phyloP scores from a whole-genome alignment of 2,113 vertebrate species.

The Kobus ellipsiprymnus region DNA sequence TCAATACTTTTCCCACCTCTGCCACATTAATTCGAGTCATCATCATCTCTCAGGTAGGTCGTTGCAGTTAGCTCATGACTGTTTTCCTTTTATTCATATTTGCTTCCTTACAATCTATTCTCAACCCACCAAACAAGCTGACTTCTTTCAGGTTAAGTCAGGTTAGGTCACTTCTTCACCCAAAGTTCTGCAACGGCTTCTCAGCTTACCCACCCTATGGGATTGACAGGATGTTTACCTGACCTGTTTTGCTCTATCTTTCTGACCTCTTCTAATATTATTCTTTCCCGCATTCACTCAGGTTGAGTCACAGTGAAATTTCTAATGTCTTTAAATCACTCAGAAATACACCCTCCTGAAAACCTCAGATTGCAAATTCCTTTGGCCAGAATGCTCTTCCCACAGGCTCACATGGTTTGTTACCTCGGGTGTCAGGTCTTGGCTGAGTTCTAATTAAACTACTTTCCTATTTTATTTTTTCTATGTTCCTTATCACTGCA shows the following conservation, averaged over 20 bases:
- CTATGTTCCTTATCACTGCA: background rate
- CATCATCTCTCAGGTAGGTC: background rate
- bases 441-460: background rate
- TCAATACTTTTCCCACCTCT: background rate
- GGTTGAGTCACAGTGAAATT: background rate
- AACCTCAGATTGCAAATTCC: background rate
- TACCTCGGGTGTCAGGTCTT: background rate
- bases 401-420: background rate
- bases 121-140: background rate
- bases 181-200: background rate
- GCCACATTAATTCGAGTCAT: background rate
- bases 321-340: background rate
- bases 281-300: background rate
- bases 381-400: background rate
- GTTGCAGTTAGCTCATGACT: background rate
- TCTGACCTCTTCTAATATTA: background rate
- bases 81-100: background rate
- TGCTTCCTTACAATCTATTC: background rate
- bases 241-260: background rate
- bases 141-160: background rate
- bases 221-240: background rate
- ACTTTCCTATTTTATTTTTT: background rate
- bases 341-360: background rate
- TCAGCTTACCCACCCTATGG: background rate
- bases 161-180: background rate